Evolutionary conservation across 2,797 vertebrate species (phyloP), one percentile per base, ranked within the genome.

Genomic region (Anisognathus igniventris): DNA sequence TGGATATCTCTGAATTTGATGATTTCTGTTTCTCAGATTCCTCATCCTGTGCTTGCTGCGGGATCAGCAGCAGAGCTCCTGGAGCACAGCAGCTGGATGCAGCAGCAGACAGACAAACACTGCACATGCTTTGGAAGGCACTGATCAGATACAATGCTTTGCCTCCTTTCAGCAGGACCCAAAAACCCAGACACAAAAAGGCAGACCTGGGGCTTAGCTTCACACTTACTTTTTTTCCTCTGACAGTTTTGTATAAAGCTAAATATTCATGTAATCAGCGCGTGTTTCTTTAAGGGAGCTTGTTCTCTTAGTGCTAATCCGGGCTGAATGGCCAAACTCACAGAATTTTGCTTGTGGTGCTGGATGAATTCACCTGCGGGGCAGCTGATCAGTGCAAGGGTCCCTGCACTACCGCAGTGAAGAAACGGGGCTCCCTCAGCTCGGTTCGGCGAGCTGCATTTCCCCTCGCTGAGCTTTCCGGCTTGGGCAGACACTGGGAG

Each of bases 371-470:
- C 88, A 74, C 60, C 56, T 28, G 57, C 10, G 74, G 70, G 67
- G 88, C 74, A 30, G 51, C 65, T 12, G 9, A 57, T 53, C 9
- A 18, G 8, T 0, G 27, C 40, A 2, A 39, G 71, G 28, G 31
- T 56, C 61, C 51, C 73, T 7, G 57, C 53, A 7, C 53, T 44
- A 2, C 25, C 15, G 12, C 2, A 3, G 23, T 1, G 24, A 35
- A 42, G 42, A 48, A 66, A 19, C 0, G 1, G 47, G 62, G 47
- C 54, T 86, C 4, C 22, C 50, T 57, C 33, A 4, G 50, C 68
- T 60, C 33, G 0, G 37, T 15, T 33, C 2, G 1, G 30, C 8
- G 39, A 72, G 54, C 86, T 3, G 0, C 4, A 0, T 53, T 65
- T 48, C 14, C 33, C 44, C 33, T 33, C 0, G 48, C 67, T 12